Evolutionary conservation across 2,797 vertebrate genomes (phyloP).

Genomic region (Sebastes cheni): DNA sequence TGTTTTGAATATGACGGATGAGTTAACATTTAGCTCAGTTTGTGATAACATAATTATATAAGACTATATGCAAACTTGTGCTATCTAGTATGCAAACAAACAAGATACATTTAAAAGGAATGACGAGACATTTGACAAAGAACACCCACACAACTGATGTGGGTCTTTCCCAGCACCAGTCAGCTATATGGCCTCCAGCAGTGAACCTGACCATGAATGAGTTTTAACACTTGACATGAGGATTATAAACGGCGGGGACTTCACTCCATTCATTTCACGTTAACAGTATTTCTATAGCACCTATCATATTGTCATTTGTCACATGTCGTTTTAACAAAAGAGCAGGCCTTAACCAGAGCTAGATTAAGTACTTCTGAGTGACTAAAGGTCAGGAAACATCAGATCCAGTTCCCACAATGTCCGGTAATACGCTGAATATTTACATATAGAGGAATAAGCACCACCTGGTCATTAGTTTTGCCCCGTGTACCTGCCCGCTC

Average conservation of each 20-base stretch:
- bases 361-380: constrained; percentile 8
- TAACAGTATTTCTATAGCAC: constrained; percentile 43
- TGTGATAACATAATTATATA: constrained; percentile 5
- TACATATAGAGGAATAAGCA: neutral
- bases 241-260: constrained; percentile 39
- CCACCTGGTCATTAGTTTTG: neutral
- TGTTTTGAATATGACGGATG: neutral
- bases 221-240: constrained; percentile 42
- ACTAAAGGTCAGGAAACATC: constrained; percentile 27
- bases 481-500: neutral
- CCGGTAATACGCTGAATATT: neutral
- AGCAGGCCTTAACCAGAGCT: constrained; percentile 14
- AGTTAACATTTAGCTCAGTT: neutral
- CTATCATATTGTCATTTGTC: constrained; percentile 53
- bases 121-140: neutral
- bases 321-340: constrained; percentile 28
- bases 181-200: constrained; percentile 37
- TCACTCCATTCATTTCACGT: constrained; percentile 31
- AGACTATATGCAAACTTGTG: neutral
- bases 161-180: constrained; percentile 29
- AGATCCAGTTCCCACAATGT: constrained; percentile 4
- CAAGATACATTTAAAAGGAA: neutral
- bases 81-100: constrained; percentile 38
- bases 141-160: neutral
- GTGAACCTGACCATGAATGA: constrained; percentile 48